A percentile compares a stretch with the other conserved stretches of the same genome.
phyloP scores from a whole-genome alignment of 2,113 vertebrate genomes.

The Mustela nigripes region DNA sequence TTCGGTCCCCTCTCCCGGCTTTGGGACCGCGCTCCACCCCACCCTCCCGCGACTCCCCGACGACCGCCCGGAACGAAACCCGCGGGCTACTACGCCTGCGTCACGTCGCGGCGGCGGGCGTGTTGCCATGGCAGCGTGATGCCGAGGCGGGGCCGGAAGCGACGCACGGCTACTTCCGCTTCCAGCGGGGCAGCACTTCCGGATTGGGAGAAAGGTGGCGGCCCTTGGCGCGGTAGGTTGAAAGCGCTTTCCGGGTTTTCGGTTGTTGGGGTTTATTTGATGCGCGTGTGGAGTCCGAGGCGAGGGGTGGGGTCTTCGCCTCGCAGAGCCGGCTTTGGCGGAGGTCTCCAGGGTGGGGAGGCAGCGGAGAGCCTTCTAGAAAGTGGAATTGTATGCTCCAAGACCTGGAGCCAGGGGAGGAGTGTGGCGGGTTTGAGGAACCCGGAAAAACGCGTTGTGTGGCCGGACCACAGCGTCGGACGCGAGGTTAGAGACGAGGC shows the following conservation, averaged over 20 bases:
- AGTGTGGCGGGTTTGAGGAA: neutral
- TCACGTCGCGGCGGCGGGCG: accelerated
- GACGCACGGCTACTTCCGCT: neutral
- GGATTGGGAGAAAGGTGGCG: neutral
- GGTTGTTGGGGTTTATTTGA: neutral
- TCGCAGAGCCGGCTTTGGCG: neutral
- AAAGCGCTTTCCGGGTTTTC: accelerated
- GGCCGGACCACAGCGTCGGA: neutral
- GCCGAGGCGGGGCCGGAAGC: neutral
- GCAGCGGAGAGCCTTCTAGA: neutral
- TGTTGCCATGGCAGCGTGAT: neutral
- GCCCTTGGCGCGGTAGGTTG: neutral
- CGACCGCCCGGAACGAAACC: accelerated
- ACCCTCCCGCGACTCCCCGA: accelerated
- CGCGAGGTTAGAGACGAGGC: neutral
- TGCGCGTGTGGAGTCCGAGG: accelerated
- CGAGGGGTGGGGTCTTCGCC: accelerated
- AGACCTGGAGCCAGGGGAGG: neutral
- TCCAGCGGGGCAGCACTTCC: neutral
- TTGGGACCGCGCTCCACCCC: neutral
- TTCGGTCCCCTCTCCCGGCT: neutral
- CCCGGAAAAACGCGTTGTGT: neutral
- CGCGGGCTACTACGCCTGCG: neutral
- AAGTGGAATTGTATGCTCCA: accelerated
- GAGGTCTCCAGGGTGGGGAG: neutral